Evolutionary conservation across 2,888 invertebrate genomes (phyloP).

Genomic region (Ctena decussata): DNA sequence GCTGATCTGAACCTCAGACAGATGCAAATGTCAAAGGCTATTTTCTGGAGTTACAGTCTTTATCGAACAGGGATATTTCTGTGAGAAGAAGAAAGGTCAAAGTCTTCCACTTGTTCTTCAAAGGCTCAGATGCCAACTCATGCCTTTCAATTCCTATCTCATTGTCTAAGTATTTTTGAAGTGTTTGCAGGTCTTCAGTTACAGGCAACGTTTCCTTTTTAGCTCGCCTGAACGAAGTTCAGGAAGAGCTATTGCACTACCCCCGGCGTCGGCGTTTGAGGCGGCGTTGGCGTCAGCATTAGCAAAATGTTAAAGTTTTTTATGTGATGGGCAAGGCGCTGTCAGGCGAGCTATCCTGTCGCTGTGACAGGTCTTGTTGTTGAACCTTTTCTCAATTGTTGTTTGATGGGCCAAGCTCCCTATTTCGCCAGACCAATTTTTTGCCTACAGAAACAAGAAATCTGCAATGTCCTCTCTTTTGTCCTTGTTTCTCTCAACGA

Average conservation of each 20-base stretch:
- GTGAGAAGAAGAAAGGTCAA: conserved; percentile 2
- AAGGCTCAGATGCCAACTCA: not conserved
- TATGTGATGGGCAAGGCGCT: too few relatives aligned
- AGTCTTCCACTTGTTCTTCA: conserved; percentile 15
- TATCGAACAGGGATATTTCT: conserved; percentile 15
- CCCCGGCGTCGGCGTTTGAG: too few relatives aligned
- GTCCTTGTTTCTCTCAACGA: not conserved
- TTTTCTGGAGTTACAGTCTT: too few relatives aligned
- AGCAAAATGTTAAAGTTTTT: too few relatives aligned
- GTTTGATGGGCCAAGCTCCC: conserved; percentile 30
- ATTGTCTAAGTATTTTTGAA: conserved; percentile 22
- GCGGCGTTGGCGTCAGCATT: too few relatives aligned
- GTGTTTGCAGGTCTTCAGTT: conserved; percentile 19
- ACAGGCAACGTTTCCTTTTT: conserved; percentile 25
- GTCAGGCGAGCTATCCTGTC: too few relatives aligned
- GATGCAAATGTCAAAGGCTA: too few relatives aligned
- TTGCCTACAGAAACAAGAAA: conserved; percentile 8
- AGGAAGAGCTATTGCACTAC: too few relatives aligned
- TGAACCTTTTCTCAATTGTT: conserved; percentile 25
- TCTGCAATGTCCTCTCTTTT: not conserved
- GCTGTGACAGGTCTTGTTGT: too few relatives aligned
- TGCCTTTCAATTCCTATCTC: conserved; percentile 2
- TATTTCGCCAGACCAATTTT: conserved; percentile 14
- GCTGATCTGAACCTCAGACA: too few relatives aligned
- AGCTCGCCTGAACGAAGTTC: too few relatives aligned